Evolutionary conservation across 1,140 invertebrate species (phyloP), one percentile per base, ranked within the genome.

Genomic region (Luehdorfia chinensis): DNA sequence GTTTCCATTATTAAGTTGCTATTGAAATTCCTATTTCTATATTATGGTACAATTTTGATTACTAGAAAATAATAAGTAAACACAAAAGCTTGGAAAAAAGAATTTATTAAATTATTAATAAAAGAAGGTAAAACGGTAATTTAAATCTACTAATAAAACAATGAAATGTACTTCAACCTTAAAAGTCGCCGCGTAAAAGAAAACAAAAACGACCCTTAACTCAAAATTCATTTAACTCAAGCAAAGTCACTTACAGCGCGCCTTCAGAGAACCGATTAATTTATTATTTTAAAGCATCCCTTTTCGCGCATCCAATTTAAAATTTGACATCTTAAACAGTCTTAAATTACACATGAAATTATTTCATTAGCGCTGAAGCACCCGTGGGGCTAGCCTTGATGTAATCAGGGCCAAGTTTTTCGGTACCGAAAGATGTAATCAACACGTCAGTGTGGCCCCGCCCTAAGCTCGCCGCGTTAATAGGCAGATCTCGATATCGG

Each of bases 261-360:
- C 52, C 56, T 80, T 84, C 76, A 79, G 33, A 66, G 79, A 81
- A 84, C 59, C 79, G 74, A 77, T 84, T 79, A 80, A 81, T 84
- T 80, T 80, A 84, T 81, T 81, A 79, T 75, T 73, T 67, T 51
- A 62, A 59, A 65, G 58, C 68, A 71, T 52, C 69, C 75, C 74
- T 72, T 81, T 79, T 77, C 76, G 66, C 75, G 66, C 73, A 81
- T 80, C 80, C 80, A 84, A 84, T 84, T 84, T 84, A 84, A 80
- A 80, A 78, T 79, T 81, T 84, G 80, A 84, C 80, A 71, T 84
- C 80, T 84, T 84, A 84, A 84, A 84, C 80, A 84, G 72, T 73
- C 75, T 76, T 84, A 84, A 84, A 84, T 81, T 81, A 84, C 69
- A 55, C 59, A 64, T 62, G 69, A 74, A 79, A 84, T 84, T 84